These are phyloP conservation scores for Gymnodraco acuticeps DNA, from an alignment of 2,797 vertebrate genomes.

Conservation along the genomic window DNA sequence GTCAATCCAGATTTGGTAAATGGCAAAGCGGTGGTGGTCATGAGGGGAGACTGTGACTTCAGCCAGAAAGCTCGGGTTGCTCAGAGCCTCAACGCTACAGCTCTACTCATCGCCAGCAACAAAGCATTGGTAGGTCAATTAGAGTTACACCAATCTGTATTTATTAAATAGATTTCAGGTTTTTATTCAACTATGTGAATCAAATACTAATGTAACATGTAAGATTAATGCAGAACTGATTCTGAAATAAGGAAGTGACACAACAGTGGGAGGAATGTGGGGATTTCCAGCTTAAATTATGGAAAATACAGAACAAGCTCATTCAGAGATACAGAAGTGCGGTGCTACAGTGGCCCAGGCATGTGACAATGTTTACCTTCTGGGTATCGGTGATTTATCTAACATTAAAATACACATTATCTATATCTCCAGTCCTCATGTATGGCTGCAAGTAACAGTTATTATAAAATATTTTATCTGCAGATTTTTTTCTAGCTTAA, in stretches of 20 bases:
- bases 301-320: no score
- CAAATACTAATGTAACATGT: neutral
- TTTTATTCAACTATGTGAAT: neutral
- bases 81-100: constrained; percentile 83
- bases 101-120: constrained; percentile 89
- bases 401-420: no score
- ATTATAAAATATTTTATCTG: no score
- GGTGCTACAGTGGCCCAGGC: no score
- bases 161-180: neutral
- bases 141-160: constrained; percentile 4
- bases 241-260: constrained; percentile 29
- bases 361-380: no score
- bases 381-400: no score
- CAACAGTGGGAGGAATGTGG: neutral
- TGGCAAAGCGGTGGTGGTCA: constrained; percentile 89
- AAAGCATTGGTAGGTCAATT: constrained; percentile 69
- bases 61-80: constrained; percentile 90
- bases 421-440: neutral
- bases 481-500: no score
- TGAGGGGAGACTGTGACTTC: constrained; percentile 86
- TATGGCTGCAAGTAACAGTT: no score
- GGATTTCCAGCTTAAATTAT: constrained; percentile 10
- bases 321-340: no score
- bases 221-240: neutral
- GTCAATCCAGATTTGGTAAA: constrained; percentile 69